Evolutionary conservation across 2,113 vertebrate genomes (phyloP).

Genomic region (Cariama cristata): DNA sequence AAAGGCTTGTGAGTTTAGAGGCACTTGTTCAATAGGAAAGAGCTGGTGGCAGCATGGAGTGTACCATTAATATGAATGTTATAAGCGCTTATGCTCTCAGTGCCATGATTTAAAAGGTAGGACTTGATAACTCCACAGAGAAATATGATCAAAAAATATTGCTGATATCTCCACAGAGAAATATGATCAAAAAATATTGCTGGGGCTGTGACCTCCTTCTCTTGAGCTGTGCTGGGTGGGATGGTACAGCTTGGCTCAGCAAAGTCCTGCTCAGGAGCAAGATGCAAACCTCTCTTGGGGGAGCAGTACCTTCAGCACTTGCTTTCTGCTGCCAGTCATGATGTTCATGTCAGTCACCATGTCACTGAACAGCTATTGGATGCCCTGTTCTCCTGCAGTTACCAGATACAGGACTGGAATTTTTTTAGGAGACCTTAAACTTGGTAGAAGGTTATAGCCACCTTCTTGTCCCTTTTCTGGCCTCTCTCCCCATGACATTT

Average conservation of each 20-base stretch:
- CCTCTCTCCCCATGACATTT: background rate
- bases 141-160: background rate
- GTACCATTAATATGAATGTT: constrained; percentile 23
- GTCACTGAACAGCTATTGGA: background rate
- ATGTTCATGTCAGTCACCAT: background rate
- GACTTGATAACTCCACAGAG: background rate
- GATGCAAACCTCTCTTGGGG: background rate
- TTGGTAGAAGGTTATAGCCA: background rate
- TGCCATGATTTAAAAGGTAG: constrained; percentile 5
- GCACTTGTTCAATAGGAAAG: background rate
- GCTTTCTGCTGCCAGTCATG: background rate
- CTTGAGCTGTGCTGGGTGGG: background rate
- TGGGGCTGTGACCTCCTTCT: background rate
- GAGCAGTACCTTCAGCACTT: background rate
- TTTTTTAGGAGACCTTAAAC: background rate
- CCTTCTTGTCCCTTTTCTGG: background rate
- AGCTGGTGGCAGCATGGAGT: constrained; percentile 15
- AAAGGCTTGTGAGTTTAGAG: background rate
- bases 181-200: background rate
- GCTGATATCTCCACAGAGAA: background rate
- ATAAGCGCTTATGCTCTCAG: background rate
- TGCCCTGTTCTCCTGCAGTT: background rate
- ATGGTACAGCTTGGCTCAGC: background rate
- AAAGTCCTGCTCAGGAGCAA: background rate
- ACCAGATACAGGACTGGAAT: background rate